Evolutionary conservation across 1,140 invertebrate genomes (phyloP), one percentile per base, ranked within the genome.

Genomic region (Drosophila pallidifrons): DNA sequence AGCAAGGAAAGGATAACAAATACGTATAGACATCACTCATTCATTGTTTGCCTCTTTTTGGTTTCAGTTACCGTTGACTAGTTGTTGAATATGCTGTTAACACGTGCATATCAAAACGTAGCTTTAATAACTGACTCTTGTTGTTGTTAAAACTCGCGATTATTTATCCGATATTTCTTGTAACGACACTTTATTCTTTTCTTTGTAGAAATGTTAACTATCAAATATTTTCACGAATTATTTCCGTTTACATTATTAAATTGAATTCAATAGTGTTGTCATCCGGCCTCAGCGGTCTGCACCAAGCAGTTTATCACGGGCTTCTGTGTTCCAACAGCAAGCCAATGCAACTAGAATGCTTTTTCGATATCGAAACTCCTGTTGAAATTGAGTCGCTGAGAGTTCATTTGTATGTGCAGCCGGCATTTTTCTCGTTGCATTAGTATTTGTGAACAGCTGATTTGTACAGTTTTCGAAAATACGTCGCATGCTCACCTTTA

Each of bases 291-390:
- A 43, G 13, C 66, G 28, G 60, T 76, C 76, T 52, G 57, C 70
- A 80, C 69, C 49, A 51, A 60, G 83, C 80, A 75, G 74, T 77
- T 80, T 80, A 80, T 80, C 69, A 77, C 77, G 80, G 82, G 80
- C 80, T 79, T 86, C 79, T 87, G 65, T 51, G 38, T 55, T 49
- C 46, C 43, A 64, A 35, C 41, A 55, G 7, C 43, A 25, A 60
- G 3, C 51, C 57, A 30, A 5, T 49, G 46, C 57, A 20, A 47
- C 7, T 58, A 11, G 20, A 10, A 6, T 51, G 45, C 43, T 8
- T 46, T 57, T 82, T 87, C 83, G 83, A 88, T 35, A n/a, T 77
- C 80, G 85, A 89, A 77, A 71, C 15, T 49, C 8, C 8, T 41
- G 16, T 20, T 57, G 15, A 7, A 15, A 38, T 5, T 58, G 16